These are phyloP conservation scores for Parthenolecanium corni DNA, from an alignment of 2,888 invertebrate species.

Conservation along the genomic window DNA sequence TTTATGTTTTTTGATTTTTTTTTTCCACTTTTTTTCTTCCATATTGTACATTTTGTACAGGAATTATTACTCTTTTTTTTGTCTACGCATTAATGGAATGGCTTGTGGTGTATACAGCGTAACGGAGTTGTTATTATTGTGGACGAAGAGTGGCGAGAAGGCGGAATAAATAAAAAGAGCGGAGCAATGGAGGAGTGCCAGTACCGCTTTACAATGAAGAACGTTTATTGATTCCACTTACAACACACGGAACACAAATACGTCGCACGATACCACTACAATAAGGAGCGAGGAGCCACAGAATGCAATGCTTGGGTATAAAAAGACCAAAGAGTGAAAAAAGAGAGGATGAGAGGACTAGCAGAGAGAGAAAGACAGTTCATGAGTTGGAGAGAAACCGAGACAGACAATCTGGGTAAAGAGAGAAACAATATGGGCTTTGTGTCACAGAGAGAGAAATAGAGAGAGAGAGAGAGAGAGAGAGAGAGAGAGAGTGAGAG, in stretches of 20 bases:
- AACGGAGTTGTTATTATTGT: conserved; percentile 21
- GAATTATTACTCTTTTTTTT: conserved; percentile 1
- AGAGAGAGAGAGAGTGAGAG: too few species aligned
- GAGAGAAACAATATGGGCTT: too few species aligned
- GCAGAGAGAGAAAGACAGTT: too few species aligned
- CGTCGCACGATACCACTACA: conserved; percentile 19
- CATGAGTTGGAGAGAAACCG: too few species aligned
- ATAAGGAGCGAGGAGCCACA: conserved; percentile 3
- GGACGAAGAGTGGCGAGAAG: conserved; percentile 11
- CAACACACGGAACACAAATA: conserved; percentile 25
- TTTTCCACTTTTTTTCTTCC: too few species aligned
- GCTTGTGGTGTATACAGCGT: conserved; percentile 25
- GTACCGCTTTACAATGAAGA: conserved; percentile 22
- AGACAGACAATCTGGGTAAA: too few species aligned
- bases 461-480: too few species aligned
- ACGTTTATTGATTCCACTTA: conserved; percentile 28
- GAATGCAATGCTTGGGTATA: background rate
- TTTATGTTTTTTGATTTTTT: too few species aligned
- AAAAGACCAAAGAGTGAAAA: conserved; percentile 5
- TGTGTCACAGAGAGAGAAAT: too few species aligned
- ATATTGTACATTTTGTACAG: too few species aligned
- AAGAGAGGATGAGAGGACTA: too few species aligned
- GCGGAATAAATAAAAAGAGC: conserved; percentile 1
- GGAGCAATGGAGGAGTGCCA: conserved; percentile 27
- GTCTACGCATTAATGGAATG: conserved; percentile 27